Evolutionary conservation across 92 coral and sea anemone species (phyloP), one percentile per base, ranked within the genome.

Genomic region (Epizoanthus stellaris): DNA sequence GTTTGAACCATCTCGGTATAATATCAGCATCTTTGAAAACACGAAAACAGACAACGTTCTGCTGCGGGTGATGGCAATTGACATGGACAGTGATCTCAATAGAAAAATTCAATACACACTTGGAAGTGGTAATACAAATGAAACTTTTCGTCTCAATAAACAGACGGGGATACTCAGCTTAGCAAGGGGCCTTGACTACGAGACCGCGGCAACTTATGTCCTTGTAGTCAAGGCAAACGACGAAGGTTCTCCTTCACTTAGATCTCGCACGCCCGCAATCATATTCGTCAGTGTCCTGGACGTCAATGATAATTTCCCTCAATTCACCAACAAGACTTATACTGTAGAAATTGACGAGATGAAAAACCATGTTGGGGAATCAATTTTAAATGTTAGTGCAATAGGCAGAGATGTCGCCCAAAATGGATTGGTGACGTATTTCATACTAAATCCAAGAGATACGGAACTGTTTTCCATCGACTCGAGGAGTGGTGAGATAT

Each of bases 391-490:
- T 11, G 80, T 75, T 75, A 47, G 70, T 23, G 92, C 92, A 5
- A 70, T 69, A 3, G 92, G 85, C 53, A 30, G 19, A 43, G 89
- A 89, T 60, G 11, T 3, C 6, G 89, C 49, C 7, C 68, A 70
- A 6, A 72, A 79, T 39, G 89, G 86, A 10, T 12, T 19, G 43
- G 47, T 89, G 13, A 13, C n/a, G 4, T 89, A 76, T 53, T 85
- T 80, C 45, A 89, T 89, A 70, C 84, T 60, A 16, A 86, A 89
- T 54, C 38, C 9, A n/a, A 62, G 67, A 6, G 83, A 73, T 12
- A 19, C 4, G 36, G 81, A 85, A 40, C 36, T 57, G 11, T 89
- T 89, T 73, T 23, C 67, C 19, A n/a, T 89, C 25, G 61, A 85
- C 68, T 17, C 66, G 6, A 77, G 38, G 38, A 70, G 13, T 52